Evolutionary conservation across 2,113 vertebrate genomes (phyloP), one percentile per base, ranked within the genome.

Genomic region (Lontra canadensis): DNA sequence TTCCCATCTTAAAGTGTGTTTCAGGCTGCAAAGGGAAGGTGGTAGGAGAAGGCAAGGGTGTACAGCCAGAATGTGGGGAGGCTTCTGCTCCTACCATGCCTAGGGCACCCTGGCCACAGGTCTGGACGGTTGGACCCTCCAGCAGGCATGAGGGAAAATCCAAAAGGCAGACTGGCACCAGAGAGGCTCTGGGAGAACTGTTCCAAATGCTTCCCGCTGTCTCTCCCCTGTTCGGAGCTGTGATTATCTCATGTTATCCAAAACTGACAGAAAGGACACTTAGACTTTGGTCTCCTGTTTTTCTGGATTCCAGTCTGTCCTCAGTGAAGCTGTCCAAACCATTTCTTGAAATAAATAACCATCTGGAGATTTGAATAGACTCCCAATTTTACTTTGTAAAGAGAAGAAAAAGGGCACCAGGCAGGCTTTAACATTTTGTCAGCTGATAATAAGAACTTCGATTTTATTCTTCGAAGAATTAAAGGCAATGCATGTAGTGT

Each of bases 401-500:
- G 93, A 88, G 47, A 91, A 49, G 26, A 52, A 7, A 29, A 4
- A n/a, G 78, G 65, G 26, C 3, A 42, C 31, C 21, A 2, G 36
- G 36, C 21, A 61, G 57, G n/a, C 47, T 93, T 78, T 65, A 74
- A 73, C 10, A 57, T 59, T 90, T 85, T 63, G 25, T 71, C 81
- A 55, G 11, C 18, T 44, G 31, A 55, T 69, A 49, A 67, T 39
- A 83, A 78, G 42, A 96, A 88, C 55, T 23, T 73, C 15, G 17
- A 69, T 52, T 95, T 87, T 89, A 69, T 87, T 96, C 63, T 94
- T 78, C 9, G 74, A 94, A 82, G n/a, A 36, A 29, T 47, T 61
- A 73, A 63, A 92, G 23, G 36, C 59, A 65, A 15, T 7, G 34
- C 34, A 21, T 61, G 29, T 15, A 4, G 8, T 29, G 2, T 3